Evolutionary conservation across 2,888 invertebrate species (phyloP), one percentile per base, ranked within the genome.

Genomic region (Scelioninae gen. 1): DNA sequence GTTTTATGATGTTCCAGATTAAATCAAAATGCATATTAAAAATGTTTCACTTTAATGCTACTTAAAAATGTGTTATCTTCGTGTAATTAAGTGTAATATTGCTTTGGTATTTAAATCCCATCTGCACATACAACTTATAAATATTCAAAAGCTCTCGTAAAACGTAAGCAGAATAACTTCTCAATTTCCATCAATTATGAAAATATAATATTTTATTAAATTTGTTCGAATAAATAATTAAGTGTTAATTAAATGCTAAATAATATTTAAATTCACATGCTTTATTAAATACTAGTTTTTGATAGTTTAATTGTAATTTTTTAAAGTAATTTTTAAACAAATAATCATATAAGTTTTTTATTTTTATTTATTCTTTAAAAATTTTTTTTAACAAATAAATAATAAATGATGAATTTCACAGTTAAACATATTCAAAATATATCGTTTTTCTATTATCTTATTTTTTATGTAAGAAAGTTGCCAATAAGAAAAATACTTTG

Each of bases 81-180:
- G 1, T 34, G 15, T 49, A 51, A 71, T 60, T 71, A 9, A 60
- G 60, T 71, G 40, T 60, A 40, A 71, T 51, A 51, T 60, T 51
- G 43, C 38, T 71, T 60, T 71, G 60, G 40, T 32, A 71, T 71
- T 71, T 71, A 71, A 71, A 71, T 71, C 47, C 15, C 51, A 47
- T 71, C 49, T 60, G 71, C 23, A 60, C 58, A 34, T 49, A 53
- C 4, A 60, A 9, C 43, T 43, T 43, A 62, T 72, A 53, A 72
- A 62, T 72, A 72, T 72, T 60, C 62, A 72, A 7, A 29, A 53
- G 8, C 13, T 31, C 15, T 62, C 53, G 13, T 72, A 47, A 51
- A 32, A 16, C 40, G 23, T 53, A 56, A 31, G 31, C 56, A 34
- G 45, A 55, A 62, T 58, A 60, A 49, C 72, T 3, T 53, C 62